Percentiles rank a stretch among this genome's conserved stretches.
Conservation (phyloP, 2,113 vertebrate species). For the Pseudonaja textilis region DNA sequence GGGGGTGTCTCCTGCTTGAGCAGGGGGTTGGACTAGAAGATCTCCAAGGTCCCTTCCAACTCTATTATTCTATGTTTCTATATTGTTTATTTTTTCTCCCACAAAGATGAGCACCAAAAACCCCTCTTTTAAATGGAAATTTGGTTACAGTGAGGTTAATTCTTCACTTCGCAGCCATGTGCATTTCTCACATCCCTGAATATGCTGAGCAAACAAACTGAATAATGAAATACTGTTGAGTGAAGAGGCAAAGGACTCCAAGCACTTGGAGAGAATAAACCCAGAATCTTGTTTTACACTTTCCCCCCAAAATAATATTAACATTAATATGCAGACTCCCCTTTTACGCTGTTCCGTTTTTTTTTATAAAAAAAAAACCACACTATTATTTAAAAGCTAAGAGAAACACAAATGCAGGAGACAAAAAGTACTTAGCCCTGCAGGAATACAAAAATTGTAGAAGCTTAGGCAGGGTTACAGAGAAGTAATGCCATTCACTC, state of each 20-base stretch:
- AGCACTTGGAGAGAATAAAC: constrained; percentile 44
- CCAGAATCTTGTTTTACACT: constrained; percentile 38
- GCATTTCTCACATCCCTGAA: background rate
- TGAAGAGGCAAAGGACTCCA: constrained; percentile 14
- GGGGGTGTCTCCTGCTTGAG: background rate
- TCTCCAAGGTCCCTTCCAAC: background rate
- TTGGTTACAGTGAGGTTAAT: background rate
- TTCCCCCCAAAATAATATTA: constrained; percentile 62
- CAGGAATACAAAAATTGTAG: constrained; percentile 84
- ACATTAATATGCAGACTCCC: constrained; percentile 68
- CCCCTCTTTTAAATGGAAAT: background rate
- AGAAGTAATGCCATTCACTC: constrained; percentile 82
- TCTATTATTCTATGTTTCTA: background rate
- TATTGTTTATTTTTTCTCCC: background rate
- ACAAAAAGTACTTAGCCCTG: constrained; percentile 84
- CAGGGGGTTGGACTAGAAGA: background rate
- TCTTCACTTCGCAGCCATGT: background rate
- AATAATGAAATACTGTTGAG: background rate
- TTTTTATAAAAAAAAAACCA: constrained; percentile 40
- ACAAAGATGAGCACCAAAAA: background rate
- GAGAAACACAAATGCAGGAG: constrained; percentile 75
- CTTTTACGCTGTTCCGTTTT: constrained; percentile 56
- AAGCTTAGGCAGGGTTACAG: constrained; percentile 83
- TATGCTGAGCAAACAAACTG: background rate
- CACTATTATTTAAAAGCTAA: constrained; percentile 70